These are phyloP conservation scores for Bellardia bayeri DNA, from an alignment of 2,888 invertebrate genomes.

Conservation along the genomic window DNA sequence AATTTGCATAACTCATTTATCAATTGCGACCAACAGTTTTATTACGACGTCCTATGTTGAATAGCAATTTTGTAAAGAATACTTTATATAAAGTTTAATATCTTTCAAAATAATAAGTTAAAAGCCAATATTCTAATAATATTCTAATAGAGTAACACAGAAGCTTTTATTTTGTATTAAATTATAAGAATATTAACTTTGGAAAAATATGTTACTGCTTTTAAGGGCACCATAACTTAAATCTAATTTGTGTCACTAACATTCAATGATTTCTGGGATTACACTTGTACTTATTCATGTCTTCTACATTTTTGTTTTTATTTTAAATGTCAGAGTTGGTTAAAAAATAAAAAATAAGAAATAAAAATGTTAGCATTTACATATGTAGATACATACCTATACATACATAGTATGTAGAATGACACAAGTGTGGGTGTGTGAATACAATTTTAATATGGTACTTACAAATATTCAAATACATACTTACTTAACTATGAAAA, in stretches of 20 bases:
- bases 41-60: too few relatives aligned
- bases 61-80: too few relatives aligned
- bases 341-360: neutral
- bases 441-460: conserved; percentile 29
- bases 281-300: neutral
- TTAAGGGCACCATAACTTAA: neutral
- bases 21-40: too few relatives aligned
- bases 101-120: too few relatives aligned
- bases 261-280: neutral
- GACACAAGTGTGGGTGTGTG: neutral
- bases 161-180: neutral
- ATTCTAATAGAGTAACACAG: too few relatives aligned
- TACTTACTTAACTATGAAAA: conserved; percentile 4
- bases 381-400: neutral
- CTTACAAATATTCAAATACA: conserved; percentile 20
- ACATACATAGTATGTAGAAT: neutral
- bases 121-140: too few relatives aligned
- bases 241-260: neutral
- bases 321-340: conserved; percentile 29
- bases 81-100: too few relatives aligned
- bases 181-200: neutral
- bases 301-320: neutral
- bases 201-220: neutral
- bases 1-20: too few relatives aligned
- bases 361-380: neutral